Evolutionary conservation across 1,140 invertebrate species (phyloP).

Genomic region (Phocides pigmalion): DNA sequence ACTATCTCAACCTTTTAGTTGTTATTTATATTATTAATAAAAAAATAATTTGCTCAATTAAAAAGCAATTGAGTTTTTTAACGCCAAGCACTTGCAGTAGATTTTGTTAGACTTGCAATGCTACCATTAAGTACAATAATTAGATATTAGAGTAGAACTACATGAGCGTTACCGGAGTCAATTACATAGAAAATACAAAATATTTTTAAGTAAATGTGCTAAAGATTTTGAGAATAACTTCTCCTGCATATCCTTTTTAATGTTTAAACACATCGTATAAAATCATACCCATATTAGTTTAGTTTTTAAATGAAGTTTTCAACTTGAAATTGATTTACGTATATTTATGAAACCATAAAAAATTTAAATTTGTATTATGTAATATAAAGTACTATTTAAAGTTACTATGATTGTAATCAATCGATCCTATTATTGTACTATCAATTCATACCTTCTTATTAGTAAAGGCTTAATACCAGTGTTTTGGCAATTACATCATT

Average conservation of each 20-base stretch:
- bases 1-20: not conserved
- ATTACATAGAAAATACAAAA: constrained; percentile 52
- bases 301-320: no score
- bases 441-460: no score
- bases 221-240: constrained; percentile 26
- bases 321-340: no score
- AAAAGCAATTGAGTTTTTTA: constrained; percentile 63
- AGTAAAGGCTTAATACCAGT: no score
- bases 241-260: constrained; percentile 35
- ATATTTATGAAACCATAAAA: not conserved
- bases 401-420: no score
- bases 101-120: constrained; percentile 37
- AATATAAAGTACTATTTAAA: no score
- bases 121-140: constrained; percentile 75
- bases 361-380: no score
- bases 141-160: constrained; percentile 57
- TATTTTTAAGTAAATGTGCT: constrained; percentile 31
- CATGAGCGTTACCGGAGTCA: constrained; percentile 69
- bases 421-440: no score
- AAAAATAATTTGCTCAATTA: constrained; percentile 60
- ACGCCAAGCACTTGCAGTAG: constrained; percentile 15
- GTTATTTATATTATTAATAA: not conserved
- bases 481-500: no score
- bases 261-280: not conserved
- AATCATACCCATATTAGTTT: no score